These are phyloP conservation scores for Microplitis deprimator DNA, from an alignment of 2,888 invertebrate genomes.

Conservation along the genomic window DNA sequence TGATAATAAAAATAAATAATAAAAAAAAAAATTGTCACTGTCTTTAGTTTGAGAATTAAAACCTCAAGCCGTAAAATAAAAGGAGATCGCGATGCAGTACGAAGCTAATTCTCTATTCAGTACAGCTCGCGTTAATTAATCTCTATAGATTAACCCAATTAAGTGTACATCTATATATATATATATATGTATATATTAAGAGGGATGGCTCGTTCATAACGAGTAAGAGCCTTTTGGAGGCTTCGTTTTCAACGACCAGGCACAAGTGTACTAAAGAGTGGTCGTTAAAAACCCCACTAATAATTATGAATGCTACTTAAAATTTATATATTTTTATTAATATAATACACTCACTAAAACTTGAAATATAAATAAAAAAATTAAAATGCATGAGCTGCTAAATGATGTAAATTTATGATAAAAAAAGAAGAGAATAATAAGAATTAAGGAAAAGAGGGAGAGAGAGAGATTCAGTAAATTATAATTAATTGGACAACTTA, in stretches of 20 bases:
- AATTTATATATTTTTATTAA: not conserved
- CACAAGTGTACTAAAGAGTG: not conserved
- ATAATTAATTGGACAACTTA: conserved; percentile 59
- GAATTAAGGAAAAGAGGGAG: conserved; percentile 27
- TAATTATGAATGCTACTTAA: conserved; percentile 10
- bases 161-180: conserved; percentile 47
- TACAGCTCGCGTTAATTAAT: conserved; percentile 60
- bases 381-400: not conserved
- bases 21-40: not conserved
- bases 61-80: conserved; percentile 33
- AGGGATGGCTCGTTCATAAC: conserved; percentile 61
- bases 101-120: conserved; percentile 57
- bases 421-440: not conserved
- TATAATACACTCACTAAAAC: conserved; percentile 8
- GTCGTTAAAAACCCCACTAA: conserved; percentile 13
- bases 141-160: conserved; percentile 65
- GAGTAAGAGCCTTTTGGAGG: conserved; percentile 32
- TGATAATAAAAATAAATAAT: not conserved
- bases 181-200: not conserved
- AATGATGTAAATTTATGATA: conserved; percentile 10
- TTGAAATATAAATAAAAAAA: not conserved
- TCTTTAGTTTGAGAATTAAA: conserved; percentile 26
- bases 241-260: not conserved
- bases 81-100: conserved; percentile 46
- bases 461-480: conserved; percentile 58